These are phyloP conservation scores for Himantopus leucocephalus DNA, from an alignment of 2,113 vertebrate genomes.

Conservation along the genomic window DNA sequence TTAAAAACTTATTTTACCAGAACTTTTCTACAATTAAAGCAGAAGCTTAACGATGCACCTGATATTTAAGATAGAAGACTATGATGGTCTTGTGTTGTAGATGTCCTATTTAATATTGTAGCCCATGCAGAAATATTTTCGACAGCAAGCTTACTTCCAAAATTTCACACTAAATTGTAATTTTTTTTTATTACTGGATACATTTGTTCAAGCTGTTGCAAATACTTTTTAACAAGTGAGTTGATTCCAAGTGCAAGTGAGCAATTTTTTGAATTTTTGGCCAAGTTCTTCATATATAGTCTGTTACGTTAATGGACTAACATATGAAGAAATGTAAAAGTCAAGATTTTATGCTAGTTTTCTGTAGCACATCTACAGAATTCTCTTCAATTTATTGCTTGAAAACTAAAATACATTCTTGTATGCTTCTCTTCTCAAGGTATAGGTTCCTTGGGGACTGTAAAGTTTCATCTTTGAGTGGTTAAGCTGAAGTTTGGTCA, in stretches of 20 bases:
- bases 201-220: constrained; percentile 11
- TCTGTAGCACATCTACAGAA: constrained; percentile 44
- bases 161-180: constrained; percentile 20
- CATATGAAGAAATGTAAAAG: constrained; percentile 44
- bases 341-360: constrained; percentile 60
- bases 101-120: constrained; percentile 10
- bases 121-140: constrained; percentile 29
- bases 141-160: constrained; percentile 20
- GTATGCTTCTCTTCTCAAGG: constrained; percentile 43
- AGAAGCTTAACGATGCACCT: neutral
- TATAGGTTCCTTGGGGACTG: constrained; percentile 39
- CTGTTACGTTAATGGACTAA: constrained; percentile 58
- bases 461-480: constrained; percentile 50
- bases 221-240: constrained; percentile 18
- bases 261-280: constrained; percentile 50
- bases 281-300: neutral
- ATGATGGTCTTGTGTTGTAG: neutral
- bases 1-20: neutral
- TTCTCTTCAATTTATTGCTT: constrained; percentile 65
- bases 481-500: constrained; percentile 37
- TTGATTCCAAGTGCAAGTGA: constrained; percentile 43
- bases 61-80: neutral
- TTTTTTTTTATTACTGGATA: neutral
- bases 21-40: neutral
- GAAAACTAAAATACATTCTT: constrained; percentile 48